Evolutionary conservation across 1,140 invertebrate genomes (phyloP).

Genomic region (Microplitis demolitor): DNA sequence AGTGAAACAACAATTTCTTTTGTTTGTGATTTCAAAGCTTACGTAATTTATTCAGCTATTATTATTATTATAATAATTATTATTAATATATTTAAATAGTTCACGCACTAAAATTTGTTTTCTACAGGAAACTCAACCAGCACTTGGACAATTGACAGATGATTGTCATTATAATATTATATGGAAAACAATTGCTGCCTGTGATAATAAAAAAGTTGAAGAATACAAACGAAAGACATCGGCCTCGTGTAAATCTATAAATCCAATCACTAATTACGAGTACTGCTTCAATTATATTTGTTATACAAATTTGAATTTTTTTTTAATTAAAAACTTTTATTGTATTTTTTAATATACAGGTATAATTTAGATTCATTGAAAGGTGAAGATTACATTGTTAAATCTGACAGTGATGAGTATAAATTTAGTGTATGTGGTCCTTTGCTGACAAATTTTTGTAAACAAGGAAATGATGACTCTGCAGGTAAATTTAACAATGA

Average conservation of each 20-base stretch:
- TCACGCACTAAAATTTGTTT: not conserved
- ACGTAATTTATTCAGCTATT: slow-evolving; percentile 34
- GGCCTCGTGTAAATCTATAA: slow-evolving; percentile 40
- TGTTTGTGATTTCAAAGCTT: slow-evolving; percentile 46
- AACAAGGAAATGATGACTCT: not conserved
- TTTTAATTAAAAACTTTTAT: slow-evolving; percentile 19
- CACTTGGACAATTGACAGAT: slow-evolving; percentile 37
- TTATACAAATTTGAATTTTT: not conserved
- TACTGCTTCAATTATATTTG: slow-evolving; percentile 28
- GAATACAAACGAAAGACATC: slow-evolving; percentile 39
- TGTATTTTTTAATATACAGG: slow-evolving; percentile 25
- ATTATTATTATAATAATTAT: not conserved
- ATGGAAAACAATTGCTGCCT: slow-evolving; percentile 44
- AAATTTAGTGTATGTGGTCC: slow-evolving; percentile 45
- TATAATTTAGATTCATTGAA: slow-evolving; percentile 42
- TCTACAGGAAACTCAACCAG: slow-evolving; percentile 42
- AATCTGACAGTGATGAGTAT: slow-evolving; percentile 32
- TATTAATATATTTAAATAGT: not conserved
- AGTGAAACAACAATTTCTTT: slow-evolving; percentile 48
- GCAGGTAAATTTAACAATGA: not conserved
- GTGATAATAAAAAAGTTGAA: slow-evolving; percentile 41
- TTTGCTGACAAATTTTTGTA: slow-evolving; percentile 14
- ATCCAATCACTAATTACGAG: slow-evolving; percentile 46
- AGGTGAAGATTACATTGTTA: slow-evolving; percentile 24
- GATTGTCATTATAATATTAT: slow-evolving; percentile 46